phyloP scores from a whole-genome alignment of 2,888 invertebrate genomes.

The Entomobrya multifasciata region DNA sequence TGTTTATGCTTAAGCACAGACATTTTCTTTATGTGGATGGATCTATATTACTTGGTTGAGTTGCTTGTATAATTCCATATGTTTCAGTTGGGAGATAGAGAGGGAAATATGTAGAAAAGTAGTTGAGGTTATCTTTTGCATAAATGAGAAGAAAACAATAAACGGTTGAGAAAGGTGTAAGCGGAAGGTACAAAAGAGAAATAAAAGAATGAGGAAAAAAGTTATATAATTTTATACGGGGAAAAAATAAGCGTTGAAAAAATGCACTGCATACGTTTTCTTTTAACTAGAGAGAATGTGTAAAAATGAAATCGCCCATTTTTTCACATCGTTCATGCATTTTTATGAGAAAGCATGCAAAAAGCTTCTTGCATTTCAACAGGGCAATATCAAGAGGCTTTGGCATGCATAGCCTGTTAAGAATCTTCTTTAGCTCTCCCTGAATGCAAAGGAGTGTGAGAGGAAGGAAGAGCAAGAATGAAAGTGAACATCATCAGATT shows the following conservation, averaged over 20 bases:
- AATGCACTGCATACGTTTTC: conserved; percentile 61
- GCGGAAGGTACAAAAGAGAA: conserved; percentile 4
- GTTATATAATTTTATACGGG: too few relatives aligned
- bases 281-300: conserved; percentile 35
- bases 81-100: too few relatives aligned
- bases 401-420: conserved; percentile 43
- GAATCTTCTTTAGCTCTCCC: conserved; percentile 1
- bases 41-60: background rate
- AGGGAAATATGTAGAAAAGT: conserved; percentile 18
- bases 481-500: conserved; percentile 62
- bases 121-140: conserved; percentile 53
- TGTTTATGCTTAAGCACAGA: background rate
- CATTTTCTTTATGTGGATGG: conserved; percentile 22
- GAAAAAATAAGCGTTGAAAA: conserved; percentile 12
- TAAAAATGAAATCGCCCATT: conserved; percentile 65
- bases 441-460: conserved; percentile 41
- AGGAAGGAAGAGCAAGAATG: conserved; percentile 38
- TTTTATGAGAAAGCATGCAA: conserved; percentile 65
- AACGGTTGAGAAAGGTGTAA: conserved; percentile 35
- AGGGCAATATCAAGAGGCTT: conserved; percentile 18
- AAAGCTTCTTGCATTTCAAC: conserved; percentile 50
- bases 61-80: background rate
- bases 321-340: conserved; percentile 72
- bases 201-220: conserved; percentile 26
- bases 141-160: conserved; percentile 58